These are phyloP conservation scores for Napeogenes inachia DNA, from an alignment of 2,888 invertebrate species.

Conservation along the genomic window DNA sequence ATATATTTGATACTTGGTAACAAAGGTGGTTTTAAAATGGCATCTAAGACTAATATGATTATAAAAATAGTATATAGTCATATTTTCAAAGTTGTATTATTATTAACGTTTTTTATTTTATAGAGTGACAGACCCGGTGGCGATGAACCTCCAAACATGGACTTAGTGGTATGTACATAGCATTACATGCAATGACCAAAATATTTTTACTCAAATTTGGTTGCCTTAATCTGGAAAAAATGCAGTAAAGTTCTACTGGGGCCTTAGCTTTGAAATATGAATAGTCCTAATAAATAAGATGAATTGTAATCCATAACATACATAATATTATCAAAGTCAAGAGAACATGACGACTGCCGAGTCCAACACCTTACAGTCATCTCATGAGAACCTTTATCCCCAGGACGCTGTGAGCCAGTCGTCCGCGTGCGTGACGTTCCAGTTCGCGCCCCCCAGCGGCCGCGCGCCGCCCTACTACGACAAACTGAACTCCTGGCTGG, in stretches of 20 bases:
- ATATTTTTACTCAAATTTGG: not conserved
- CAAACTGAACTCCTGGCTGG: slow-evolving; percentile 93
- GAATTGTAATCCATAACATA: too few species aligned
- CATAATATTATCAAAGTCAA: too few species aligned
- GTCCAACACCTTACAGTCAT: too few species aligned
- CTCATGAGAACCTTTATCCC: slow-evolving; percentile 2
- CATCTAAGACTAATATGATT: too few species aligned
- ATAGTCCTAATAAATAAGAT: too few species aligned
- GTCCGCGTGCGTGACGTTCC: slow-evolving; percentile 91
- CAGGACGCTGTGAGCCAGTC: slow-evolving; percentile 73
- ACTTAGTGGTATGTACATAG: slow-evolving; percentile 54
- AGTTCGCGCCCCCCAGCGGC: slow-evolving; percentile 82
- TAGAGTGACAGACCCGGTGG: slow-evolving; percentile 89
- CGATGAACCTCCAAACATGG: slow-evolving; percentile 75
- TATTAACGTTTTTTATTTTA: slow-evolving; percentile 35
- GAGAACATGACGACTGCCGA: too few species aligned
- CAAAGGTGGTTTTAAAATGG: not conserved
- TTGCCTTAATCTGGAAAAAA: too few species aligned
- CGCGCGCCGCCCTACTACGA: slow-evolving; percentile 86
- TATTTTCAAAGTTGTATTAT: not conserved
- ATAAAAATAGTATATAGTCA: too few species aligned
- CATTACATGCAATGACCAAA: not conserved
- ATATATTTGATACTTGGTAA: too few species aligned
- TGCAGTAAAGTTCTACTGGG: too few species aligned
- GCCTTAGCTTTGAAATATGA: too few species aligned